Evolutionary conservation across 2,113 vertebrate species (phyloP).

Genomic region (Perca schrenkii): DNA sequence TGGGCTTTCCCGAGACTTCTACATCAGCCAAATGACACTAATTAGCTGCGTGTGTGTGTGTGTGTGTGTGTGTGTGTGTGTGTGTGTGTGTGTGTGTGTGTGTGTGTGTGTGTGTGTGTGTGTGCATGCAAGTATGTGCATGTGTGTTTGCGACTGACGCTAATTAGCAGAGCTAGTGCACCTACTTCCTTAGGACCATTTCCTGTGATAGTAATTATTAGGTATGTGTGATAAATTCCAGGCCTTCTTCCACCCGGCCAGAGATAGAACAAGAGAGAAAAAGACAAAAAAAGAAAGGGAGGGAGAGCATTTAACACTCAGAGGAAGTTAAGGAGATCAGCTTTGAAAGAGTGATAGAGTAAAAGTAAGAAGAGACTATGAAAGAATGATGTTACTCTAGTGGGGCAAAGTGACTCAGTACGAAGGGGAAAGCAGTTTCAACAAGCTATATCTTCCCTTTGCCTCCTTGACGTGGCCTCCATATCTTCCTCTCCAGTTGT

Average conservation of each 20-base stretch:
- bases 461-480: background rate
- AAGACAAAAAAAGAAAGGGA: conserved; percentile 32
- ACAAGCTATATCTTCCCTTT: conserved; percentile 11
- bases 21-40: conserved; percentile 66
- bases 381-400: conserved; percentile 41
- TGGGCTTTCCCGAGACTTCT: conserved; percentile 44
- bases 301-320: conserved; percentile 19
- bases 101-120: conserved; percentile 8
- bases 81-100: conserved; percentile 25
- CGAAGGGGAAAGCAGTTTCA: conserved; percentile 25
- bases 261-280: conserved; percentile 59
- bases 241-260: conserved; percentile 65
- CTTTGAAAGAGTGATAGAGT: conserved; percentile 27
- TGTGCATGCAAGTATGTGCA: background rate
- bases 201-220: conserved; percentile 85
- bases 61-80: conserved; percentile 35
- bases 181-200: conserved; percentile 79
- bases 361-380: conserved; percentile 19
- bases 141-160: conserved; percentile 77
- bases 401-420: background rate
- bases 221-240: conserved; percentile 85
- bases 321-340: conserved; percentile 43
- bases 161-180: conserved; percentile 78
- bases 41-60: conserved; percentile 61
- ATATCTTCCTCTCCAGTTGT: conserved; percentile 18